Base-by-base conservation (phyloP, 2,113 vertebrate species). In the Halichoerus grypus region DNA sequence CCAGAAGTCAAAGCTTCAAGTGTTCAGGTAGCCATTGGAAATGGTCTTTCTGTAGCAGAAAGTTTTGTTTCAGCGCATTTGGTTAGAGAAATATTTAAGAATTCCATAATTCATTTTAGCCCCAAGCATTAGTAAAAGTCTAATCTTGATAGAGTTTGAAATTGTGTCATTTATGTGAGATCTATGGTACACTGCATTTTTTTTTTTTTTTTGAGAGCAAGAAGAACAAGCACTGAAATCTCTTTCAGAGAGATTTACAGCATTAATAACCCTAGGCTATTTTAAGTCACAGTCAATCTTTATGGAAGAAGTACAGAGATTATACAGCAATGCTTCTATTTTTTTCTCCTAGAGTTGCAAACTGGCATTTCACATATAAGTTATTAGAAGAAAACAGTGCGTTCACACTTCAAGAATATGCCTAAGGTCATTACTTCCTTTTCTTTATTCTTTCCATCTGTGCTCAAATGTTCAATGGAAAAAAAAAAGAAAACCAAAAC, bases 251-350 rank as follows among this genome's bases (percentile, higher is more conserved):
- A 97, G 57, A 98, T 97, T 98, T 98, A 97, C 31, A 95, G 80
- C 79, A 94, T 98, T 98, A 98, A 98, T 97, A 98, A 94, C 96
- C 69, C 59, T 55, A 85, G 98, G 94, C 85, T 97, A 97, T 98
- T 98, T 98, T 97, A 97, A 98, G 72, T 97, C 88, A 79, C 57
- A 98, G 85, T 96, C 95, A 98, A 4, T 98, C 95, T 98, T 98
- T 67, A 94, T 36, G 57, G 95, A 97, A 97, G 87, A 59, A 97
- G 39, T 90, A 76, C 11, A 92, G 59, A 98, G 21, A 97, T 97
- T 97, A 92, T 69, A 79, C 57, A 92, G 18, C 1, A 88, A 67
- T 93, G 91, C 24, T n/a, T 72, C 87, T n/a, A 61, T 61, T 94
- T 97, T 81, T 95, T 95, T 79, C 77, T 76, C 51, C 65, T 72